Evolutionary conservation across 2,113 vertebrate genomes (phyloP).

Genomic region (Ochotona princeps): DNA sequence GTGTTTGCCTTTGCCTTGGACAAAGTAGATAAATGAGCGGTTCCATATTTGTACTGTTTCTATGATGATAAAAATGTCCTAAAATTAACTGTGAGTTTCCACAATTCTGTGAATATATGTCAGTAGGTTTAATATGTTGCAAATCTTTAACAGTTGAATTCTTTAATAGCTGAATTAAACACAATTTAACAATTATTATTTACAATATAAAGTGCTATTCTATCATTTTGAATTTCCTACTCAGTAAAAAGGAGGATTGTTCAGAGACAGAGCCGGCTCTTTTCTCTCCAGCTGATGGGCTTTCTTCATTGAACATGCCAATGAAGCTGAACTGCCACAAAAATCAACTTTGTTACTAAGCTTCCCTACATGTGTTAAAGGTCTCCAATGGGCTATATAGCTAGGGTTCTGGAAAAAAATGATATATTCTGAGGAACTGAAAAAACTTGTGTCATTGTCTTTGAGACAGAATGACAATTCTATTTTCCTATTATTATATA

Average conservation of each 20-base stretch:
- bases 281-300: neutral
- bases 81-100: neutral
- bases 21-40: too few relatives aligned
- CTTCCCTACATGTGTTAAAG: neutral
- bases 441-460: neutral
- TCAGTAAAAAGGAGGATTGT: neutral
- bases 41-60: neutral
- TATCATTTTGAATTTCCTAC: neutral
- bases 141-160: neutral
- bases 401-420: neutral
- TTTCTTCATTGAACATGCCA: neutral
- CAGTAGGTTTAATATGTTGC: too few relatives aligned
- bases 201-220: neutral
- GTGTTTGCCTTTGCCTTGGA: neutral
- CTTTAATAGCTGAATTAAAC: neutral
- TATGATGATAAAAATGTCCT: neutral
- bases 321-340: neutral
- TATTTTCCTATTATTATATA: neutral
- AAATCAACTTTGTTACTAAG: neutral
- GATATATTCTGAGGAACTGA: neutral
- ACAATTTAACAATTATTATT: neutral
- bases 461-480: neutral
- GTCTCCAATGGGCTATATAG: neutral
- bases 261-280: neutral
- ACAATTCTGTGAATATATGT: neutral